Evolutionary conservation across 2,888 invertebrate species (phyloP).

Genomic region (Pyrrhosoma nymphula): DNA sequence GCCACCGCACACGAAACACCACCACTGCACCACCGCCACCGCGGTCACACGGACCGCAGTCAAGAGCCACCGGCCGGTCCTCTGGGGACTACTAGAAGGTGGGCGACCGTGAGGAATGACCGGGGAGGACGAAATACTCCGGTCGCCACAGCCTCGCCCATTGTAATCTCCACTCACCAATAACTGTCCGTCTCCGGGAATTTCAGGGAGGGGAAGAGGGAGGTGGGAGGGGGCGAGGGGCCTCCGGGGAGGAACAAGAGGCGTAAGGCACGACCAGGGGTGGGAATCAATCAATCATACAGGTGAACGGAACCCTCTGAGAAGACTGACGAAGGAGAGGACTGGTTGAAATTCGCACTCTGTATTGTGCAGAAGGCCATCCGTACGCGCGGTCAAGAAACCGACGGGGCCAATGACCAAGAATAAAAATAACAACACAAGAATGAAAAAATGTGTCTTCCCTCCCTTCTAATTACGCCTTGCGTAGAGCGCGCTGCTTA

Average conservation of each 20-base stretch:
- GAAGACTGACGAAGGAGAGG: background rate
- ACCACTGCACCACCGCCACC: background rate
- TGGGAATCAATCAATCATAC: constrained; percentile 54
- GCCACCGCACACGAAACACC: background rate
- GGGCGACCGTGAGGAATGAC: constrained; percentile 41
- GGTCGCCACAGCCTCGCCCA: constrained; percentile 19
- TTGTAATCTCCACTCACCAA: constrained; percentile 52
- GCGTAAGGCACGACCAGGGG: constrained; percentile 36
- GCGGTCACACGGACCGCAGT: constrained; percentile 25
- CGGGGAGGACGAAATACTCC: background rate
- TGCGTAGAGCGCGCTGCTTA: too few relatives aligned
- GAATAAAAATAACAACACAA: background rate
- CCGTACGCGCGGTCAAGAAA: background rate
- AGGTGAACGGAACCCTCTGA: constrained; percentile 31
- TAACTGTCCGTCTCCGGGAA: constrained; percentile 3
- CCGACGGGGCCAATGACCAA: background rate
- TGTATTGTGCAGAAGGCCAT: background rate
- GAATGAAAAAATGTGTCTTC: background rate
- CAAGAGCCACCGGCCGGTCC: background rate
- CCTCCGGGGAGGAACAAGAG: constrained; percentile 29
- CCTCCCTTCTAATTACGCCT: too few relatives aligned
- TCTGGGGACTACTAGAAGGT: background rate
- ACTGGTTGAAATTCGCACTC: background rate
- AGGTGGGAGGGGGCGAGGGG: background rate
- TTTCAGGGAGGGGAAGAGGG: background rate